Base-by-base conservation (phyloP, 1,140 invertebrate species). In the Nasonia giraulti region DNA sequence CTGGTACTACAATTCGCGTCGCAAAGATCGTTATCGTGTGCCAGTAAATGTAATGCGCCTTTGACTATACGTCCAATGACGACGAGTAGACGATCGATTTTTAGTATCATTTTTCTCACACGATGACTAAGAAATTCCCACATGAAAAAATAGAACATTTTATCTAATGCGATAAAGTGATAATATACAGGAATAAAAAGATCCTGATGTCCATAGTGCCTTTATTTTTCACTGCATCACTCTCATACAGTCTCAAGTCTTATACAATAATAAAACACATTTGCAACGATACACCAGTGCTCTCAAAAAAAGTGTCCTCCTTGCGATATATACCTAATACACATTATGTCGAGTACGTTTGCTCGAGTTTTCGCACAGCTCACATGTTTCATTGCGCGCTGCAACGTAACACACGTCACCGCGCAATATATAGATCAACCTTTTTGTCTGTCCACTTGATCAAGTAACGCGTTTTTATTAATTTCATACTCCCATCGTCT, bases 191-290 rank as follows among this genome's bases (percentile, higher is more conserved):
- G 8, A 79, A 71, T 14, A 20, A 76, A 76, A 44, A 40, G 11
- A 40, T 33, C 7, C n/a, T 69, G n/a, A 80, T 80, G 62, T 55
- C 47, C 71, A 73, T 81, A 81, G 80, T 81, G 69, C 80, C 80
- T 81, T 81, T 81, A 81, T 73, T 81, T 50, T n/a, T 71, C 80
- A 69, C 12, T 23, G 66, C 80, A 73, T 27, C 37, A 81, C 23
- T 81, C 68, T 81, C 80, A 40, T 73, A 69, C 80, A 81, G 40
- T 81, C 80, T 81, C 68, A 73, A 81, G 62, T 81, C 33, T 81
- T 78, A 47, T 33, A 40, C 62, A 80, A 68, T 78, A 78, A 80
- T 69, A 80, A 68, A 80, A 68, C 62, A 44, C 55, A 80, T 69
- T 80, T 69, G 55, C 62, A 80, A 68, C 62, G 40, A 62, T 79